Evolutionary conservation across 2,113 vertebrate genomes (phyloP).

Genomic region (Platysteira castanea): DNA sequence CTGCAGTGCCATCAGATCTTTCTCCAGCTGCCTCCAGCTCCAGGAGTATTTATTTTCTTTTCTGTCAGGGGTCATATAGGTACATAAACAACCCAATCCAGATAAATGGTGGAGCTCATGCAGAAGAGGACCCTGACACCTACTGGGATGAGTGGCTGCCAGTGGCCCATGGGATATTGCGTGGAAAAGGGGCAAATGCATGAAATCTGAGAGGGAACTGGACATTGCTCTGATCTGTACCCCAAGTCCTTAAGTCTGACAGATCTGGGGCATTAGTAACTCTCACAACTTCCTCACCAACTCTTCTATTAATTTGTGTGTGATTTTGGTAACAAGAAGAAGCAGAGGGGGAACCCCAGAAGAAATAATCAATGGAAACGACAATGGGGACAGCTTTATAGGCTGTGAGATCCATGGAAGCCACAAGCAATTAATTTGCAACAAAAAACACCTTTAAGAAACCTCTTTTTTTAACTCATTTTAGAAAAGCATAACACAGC

Average conservation of each 20-base stretch:
- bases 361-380: background rate
- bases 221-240: background rate
- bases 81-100: background rate
- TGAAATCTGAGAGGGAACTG: background rate
- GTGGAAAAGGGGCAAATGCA: background rate
- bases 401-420: background rate
- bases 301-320: background rate
- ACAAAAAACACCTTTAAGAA: background rate
- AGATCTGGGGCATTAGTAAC: background rate
- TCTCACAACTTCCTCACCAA: background rate
- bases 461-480: background rate
- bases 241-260: background rate
- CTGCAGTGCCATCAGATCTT: background rate
- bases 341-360: background rate
- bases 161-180: background rate
- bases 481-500: background rate
- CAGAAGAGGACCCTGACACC: too few species aligned
- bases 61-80: background rate
- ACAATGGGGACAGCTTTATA: background rate
- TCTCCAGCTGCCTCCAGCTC: background rate
- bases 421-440: constrained; percentile 19
- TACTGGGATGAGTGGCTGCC: background rate
- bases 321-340: background rate
- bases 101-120: background rate
- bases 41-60: background rate